These are phyloP conservation scores for Lycophotia porphyrea DNA, from an alignment of 2,888 invertebrate genomes.

Conservation along the genomic window DNA sequence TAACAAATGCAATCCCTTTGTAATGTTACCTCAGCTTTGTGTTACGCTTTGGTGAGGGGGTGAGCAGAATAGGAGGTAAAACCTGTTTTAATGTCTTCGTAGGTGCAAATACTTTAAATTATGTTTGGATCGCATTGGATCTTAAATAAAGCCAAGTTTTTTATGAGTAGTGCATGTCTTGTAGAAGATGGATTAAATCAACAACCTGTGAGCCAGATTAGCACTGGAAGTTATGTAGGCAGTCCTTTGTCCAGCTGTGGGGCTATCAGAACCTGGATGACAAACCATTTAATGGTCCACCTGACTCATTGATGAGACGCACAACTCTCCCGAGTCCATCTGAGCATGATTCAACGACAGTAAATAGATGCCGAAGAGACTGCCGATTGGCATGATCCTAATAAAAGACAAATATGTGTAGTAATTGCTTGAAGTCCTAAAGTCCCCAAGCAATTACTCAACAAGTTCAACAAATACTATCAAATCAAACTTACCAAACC, in stretches of 20 bases:
- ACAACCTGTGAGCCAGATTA: no score
- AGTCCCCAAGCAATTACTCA: no score
- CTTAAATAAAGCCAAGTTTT: not conserved
- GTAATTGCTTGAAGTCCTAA: no score
- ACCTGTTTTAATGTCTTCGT: not conserved
- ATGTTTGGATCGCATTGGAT: not conserved
- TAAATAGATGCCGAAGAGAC: no score
- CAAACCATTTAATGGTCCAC: no score
- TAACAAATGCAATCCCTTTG: constrained; percentile 34
- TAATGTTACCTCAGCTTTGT: constrained; percentile 26
- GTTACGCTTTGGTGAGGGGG: not conserved
- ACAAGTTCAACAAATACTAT: not conserved
- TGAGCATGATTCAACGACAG: no score
- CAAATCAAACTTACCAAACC: not conserved
- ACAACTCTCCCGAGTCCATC: no score
- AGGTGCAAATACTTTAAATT: not conserved
- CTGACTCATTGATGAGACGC: no score
- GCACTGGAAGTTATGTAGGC: no score
- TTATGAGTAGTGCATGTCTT: not conserved
- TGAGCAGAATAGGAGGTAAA: not conserved
- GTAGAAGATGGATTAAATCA: no score
- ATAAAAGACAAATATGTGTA: no score
- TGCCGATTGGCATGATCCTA: no score
- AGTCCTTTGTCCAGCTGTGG: not conserved
- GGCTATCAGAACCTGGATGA: not conserved